phyloP scores from a whole-genome alignment of 2,888 invertebrate genomes.

The Epinotia brunnichana region DNA sequence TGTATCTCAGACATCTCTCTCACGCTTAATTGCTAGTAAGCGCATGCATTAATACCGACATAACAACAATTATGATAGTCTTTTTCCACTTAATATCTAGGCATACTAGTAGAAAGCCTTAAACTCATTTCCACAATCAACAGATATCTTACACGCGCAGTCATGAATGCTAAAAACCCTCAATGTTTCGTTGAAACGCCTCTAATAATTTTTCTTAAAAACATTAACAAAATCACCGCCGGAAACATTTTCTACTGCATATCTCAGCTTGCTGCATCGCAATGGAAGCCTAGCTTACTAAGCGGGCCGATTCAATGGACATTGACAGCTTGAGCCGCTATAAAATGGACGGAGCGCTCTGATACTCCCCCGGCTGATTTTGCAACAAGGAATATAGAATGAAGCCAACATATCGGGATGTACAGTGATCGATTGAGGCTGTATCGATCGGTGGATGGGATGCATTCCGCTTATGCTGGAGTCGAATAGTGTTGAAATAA shows the following conservation, averaged over 20 bases:
- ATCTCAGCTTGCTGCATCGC: slow-evolving; percentile 15
- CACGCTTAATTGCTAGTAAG: too few species aligned
- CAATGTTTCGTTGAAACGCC: background rate
- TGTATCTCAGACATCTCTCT: too few species aligned
- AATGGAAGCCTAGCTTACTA: slow-evolving; percentile 7
- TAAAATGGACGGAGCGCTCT: slow-evolving; percentile 34
- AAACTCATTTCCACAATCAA: too few species aligned
- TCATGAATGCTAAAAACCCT: too few species aligned
- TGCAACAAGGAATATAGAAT: slow-evolving; percentile 36
- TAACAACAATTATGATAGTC: too few species aligned
- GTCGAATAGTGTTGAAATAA: background rate
- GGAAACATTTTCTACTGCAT: slow-evolving; percentile 17
- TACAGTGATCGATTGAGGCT: slow-evolving; percentile 26
- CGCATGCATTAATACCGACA: too few species aligned
- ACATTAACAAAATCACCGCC: slow-evolving; percentile 10
- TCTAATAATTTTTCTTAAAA: background rate
- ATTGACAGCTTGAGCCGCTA: slow-evolving; percentile 37
- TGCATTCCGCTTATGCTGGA: background rate
- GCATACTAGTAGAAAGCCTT: too few species aligned
- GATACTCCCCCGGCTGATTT: slow-evolving; percentile 15
- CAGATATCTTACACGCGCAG: too few species aligned
- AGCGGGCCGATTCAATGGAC: slow-evolving; percentile 20
- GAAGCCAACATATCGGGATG: slow-evolving; percentile 25
- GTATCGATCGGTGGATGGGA: background rate
- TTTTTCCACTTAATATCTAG: too few species aligned